phyloP scores from a whole-genome alignment of 1,140 invertebrate genomes.

The Luehdorfia chinensis region DNA sequence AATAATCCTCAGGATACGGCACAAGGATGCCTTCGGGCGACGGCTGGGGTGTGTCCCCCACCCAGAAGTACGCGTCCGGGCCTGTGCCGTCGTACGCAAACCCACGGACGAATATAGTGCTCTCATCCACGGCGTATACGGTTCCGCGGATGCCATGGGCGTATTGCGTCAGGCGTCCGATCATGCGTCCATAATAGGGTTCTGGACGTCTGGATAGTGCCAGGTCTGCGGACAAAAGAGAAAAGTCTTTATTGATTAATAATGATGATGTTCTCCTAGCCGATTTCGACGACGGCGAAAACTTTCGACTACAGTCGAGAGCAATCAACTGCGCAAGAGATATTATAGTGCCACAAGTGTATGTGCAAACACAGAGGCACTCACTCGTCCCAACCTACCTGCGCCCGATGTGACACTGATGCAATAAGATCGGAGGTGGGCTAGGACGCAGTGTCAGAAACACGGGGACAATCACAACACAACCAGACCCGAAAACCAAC shows the following conservation, averaged over 20 bases:
- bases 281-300: too few relatives aligned
- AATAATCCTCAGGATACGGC: constrained; percentile 90
- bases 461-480: too few relatives aligned
- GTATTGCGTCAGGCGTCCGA: constrained; percentile 83
- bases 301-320: too few relatives aligned
- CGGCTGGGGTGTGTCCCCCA: constrained; percentile 86
- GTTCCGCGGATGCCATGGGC: constrained; percentile 87
- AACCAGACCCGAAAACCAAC: too few relatives aligned
- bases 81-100: constrained; percentile 92
- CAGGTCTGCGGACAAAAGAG: constrained; percentile 24
- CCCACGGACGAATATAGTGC: constrained; percentile 89
- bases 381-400: too few relatives aligned
- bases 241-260: neutral
- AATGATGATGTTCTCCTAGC: too few relatives aligned
- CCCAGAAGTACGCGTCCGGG: constrained; percentile 93
- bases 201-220: constrained; percentile 69
- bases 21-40: constrained; percentile 88
- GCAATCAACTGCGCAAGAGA: too few relatives aligned
- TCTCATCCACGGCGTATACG: constrained; percentile 92
- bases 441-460: too few relatives aligned
- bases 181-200: constrained; percentile 86
- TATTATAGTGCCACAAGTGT: too few relatives aligned
- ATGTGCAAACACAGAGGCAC: too few relatives aligned
- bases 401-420: too few relatives aligned
- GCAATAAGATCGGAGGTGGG: too few relatives aligned